These are phyloP conservation scores for Lissocephala sabroskyi DNA, from an alignment of 2,888 invertebrate species.

Conservation along the genomic window DNA sequence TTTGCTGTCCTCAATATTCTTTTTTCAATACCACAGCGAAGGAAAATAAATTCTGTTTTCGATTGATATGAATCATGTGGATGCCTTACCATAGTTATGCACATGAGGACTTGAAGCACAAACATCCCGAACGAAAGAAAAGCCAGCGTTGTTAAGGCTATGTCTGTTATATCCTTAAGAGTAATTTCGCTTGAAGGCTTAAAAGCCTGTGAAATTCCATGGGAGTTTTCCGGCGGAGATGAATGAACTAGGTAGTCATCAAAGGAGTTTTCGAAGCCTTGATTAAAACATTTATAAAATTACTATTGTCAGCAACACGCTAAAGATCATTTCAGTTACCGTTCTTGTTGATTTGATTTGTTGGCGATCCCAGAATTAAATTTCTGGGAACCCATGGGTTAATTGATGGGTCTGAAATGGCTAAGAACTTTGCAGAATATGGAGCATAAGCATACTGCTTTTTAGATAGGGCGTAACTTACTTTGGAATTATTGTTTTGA, in stretches of 20 bases:
- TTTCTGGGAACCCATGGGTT: not conserved
- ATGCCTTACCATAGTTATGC: conserved; percentile 74
- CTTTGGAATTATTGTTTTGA: conserved; percentile 8
- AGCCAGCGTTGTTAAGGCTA: conserved; percentile 86
- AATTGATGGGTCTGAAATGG: not conserved
- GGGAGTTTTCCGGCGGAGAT: conserved; percentile 16
- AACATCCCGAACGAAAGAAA: conserved; percentile 88
- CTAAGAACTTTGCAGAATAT: not conserved
- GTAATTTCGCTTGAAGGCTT: conserved; percentile 75
- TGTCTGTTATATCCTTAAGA: conserved; percentile 82
- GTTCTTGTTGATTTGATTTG: conserved; percentile 2
- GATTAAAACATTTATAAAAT: not conserved
- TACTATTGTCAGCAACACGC: no score
- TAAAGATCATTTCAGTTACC: not conserved
- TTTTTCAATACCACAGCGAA: conserved; percentile 3
- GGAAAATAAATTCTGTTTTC: not conserved
- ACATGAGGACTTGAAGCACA: conserved; percentile 84
- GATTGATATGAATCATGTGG: not conserved
- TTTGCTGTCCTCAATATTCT: conserved; percentile 54
- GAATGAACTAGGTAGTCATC: conserved; percentile 31
- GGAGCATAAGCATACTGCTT: no score
- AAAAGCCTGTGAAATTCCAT: conserved; percentile 14
- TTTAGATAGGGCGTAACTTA: no score
- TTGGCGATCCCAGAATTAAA: not conserved
- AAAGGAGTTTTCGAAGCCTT: conserved; percentile 45